phyloP scores from a whole-genome alignment of 2,888 invertebrate genomes.

The Polydrusus tereticollis region DNA sequence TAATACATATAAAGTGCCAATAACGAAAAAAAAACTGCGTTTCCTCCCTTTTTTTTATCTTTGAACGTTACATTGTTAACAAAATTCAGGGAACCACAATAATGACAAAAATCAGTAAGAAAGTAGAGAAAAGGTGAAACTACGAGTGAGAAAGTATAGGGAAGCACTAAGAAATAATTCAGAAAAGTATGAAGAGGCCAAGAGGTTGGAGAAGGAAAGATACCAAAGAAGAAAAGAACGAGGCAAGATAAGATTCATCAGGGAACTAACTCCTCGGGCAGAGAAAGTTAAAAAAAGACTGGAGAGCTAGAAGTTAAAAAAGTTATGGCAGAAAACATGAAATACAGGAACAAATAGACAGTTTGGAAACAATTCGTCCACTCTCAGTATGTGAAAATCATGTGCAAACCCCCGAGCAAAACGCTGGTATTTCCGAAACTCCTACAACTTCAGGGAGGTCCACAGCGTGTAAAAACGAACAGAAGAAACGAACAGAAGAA shows the following conservation, averaged over 20 bases:
- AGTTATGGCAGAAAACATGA: slow-evolving; percentile 14
- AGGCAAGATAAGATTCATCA: slow-evolving; percentile 14
- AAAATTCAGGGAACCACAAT: no score
- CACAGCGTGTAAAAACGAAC: slow-evolving; percentile 10
- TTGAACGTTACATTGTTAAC: no score
- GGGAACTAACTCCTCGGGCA: slow-evolving; percentile 8
- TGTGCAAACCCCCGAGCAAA: background rate
- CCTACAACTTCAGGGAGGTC: slow-evolving; percentile 1
- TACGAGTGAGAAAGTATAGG: no score
- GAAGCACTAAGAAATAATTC: no score
- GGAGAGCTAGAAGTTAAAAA: slow-evolving; percentile 13
- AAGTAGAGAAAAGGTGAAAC: no score
- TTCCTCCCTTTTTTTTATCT: no score
- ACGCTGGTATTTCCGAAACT: background rate
- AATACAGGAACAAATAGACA: background rate
- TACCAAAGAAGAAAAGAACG: slow-evolving; percentile 13
- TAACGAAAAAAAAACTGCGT: no score
- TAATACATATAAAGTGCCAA: background rate
- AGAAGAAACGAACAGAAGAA: slow-evolving; percentile 1
- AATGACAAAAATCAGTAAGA: no score
- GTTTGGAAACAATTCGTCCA: background rate
- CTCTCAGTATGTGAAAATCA: background rate
- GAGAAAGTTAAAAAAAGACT: slow-evolving; percentile 15
- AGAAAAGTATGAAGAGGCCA: slow-evolving; percentile 19
- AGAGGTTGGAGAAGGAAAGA: slow-evolving; percentile 15